Base-by-base conservation (phyloP, 2,888 invertebrate species). In the Eupeodes luniger region DNA sequence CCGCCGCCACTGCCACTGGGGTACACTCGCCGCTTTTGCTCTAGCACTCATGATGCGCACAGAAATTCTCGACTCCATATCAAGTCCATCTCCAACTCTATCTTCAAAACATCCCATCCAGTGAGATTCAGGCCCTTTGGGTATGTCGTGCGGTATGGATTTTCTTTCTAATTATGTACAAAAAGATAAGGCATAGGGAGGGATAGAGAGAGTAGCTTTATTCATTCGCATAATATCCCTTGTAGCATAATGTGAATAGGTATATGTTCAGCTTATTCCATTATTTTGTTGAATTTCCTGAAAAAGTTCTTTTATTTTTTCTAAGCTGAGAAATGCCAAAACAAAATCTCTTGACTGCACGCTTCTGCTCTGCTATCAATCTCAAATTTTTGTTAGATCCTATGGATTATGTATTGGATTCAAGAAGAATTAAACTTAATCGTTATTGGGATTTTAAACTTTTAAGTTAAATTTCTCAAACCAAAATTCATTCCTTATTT, bases 91-190 rank as follows among this genome's bases (percentile, higher is more conserved):
- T 44, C 53, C 36, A 69, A n/a, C 4, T 61, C 40, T 10, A 40
- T 34, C 19, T 49, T 1, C 34, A 36, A 36, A 5, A 6, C 19
- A 7, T 10, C 27, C 27, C 27, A 27, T 27, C 27, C 27, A 27
- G 1, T 1, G 27, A 27, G 27, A 27, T 27, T 27, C 27, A 3
- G 27, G 9, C 86, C 80, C 61, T 55, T 40, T 40, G 72, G 84
- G 70, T 74, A 79, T 78, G 81, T 78, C 85, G 88, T 88, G 88
- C 88, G 69, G 74, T 75, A 85, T 77, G 88, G 81, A 78, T 83
- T 84, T 84, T 67, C 74, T 69, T 78, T 88, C 85, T 85, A 88
- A 88, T 88, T 87, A 47, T 27, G 27, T 47, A 40, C 34, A 85
- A 78, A 85, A 53, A 81, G 85, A 85, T 72, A 77, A 74, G 75